A percentile compares a stretch with the other conserved stretches of the same genome.
Evolutionary conservation across 2,113 vertebrate genomes (phyloP).

Genomic region (Dryoscopus gambensis): DNA sequence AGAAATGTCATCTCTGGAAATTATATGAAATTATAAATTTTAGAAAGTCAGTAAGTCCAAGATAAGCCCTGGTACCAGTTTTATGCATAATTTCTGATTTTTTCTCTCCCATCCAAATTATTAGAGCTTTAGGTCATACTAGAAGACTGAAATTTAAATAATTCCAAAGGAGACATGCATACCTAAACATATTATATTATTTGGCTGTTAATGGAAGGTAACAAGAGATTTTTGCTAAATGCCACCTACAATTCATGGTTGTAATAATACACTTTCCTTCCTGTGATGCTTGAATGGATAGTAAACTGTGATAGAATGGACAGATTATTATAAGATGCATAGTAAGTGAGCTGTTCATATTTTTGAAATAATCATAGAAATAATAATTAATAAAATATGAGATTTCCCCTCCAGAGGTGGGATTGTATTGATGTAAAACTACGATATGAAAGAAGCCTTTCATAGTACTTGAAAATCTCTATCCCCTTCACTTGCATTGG

Average conservation of each 20-base stretch:
- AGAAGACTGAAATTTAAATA: not conserved
- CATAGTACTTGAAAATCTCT: not conserved
- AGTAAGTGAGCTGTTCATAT: not conserved
- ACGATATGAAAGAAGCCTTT: not conserved
- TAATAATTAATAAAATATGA: not conserved
- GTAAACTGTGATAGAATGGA: not conserved
- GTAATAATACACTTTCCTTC: not conserved
- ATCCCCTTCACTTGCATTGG: not conserved
- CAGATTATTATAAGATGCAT: not conserved
- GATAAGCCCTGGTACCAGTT: not conserved
- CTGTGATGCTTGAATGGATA: not conserved
- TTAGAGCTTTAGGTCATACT: not conserved
- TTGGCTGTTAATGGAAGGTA: constrained; percentile 4
- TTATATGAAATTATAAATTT: not conserved
- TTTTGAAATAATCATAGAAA: not conserved
- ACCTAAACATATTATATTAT: constrained; percentile 3
- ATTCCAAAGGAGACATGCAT: not conserved
- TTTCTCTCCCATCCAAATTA: not conserved
- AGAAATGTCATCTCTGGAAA: not conserved
- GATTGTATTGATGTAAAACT: not conserved
- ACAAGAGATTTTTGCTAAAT: constrained; percentile 4
- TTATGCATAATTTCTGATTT: not conserved
- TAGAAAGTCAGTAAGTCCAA: not conserved
- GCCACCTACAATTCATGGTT: not conserved
- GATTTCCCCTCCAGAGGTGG: not conserved